A percentile compares a stretch with the other conserved stretches of the same genome.
phyloP scores from a whole-genome alignment of 2,888 invertebrate species.

The Fragum fragum region DNA sequence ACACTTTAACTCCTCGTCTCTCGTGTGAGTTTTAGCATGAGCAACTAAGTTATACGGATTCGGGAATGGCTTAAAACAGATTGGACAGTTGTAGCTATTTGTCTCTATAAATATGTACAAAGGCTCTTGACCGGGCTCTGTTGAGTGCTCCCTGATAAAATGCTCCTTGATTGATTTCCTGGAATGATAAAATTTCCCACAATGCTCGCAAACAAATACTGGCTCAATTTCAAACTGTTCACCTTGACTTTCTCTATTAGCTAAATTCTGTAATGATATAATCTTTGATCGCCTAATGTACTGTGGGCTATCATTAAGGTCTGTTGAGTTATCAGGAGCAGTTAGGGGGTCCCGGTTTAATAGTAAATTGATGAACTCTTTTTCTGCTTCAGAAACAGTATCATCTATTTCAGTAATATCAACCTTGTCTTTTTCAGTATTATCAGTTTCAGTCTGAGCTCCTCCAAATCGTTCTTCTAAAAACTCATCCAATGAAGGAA shows the following conservation, averaged over 20 bases:
- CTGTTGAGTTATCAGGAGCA: neutral
- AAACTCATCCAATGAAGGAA: neutral
- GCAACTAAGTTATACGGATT: conserved; percentile 48
- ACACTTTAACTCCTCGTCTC: conserved; percentile 44
- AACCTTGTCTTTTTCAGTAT: neutral
- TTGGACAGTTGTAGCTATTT: conserved; percentile 50
- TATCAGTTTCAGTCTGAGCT: neutral
- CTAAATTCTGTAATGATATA: conserved; percentile 6
- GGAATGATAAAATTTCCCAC: conserved; percentile 58
- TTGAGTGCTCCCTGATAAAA: conserved; percentile 47
- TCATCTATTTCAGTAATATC: conserved; percentile 13
- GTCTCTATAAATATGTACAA: conserved; percentile 54
- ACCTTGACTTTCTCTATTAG: neutral
- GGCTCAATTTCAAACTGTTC: conserved; percentile 36
- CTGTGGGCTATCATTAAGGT: too few species aligned
- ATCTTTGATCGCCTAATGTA: neutral
- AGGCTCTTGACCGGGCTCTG: conserved; percentile 40
- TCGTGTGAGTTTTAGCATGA: conserved; percentile 52
- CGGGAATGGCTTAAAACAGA: conserved; percentile 53
- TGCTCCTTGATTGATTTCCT: conserved; percentile 56
- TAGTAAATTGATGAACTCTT: conserved; percentile 21
- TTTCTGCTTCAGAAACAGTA: neutral
- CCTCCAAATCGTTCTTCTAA: neutral
- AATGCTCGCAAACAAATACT: conserved; percentile 61
- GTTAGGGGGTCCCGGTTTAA: neutral